phyloP scores from a whole-genome alignment of 2,113 vertebrate species.

The Cephalophus harveyi region DNA sequence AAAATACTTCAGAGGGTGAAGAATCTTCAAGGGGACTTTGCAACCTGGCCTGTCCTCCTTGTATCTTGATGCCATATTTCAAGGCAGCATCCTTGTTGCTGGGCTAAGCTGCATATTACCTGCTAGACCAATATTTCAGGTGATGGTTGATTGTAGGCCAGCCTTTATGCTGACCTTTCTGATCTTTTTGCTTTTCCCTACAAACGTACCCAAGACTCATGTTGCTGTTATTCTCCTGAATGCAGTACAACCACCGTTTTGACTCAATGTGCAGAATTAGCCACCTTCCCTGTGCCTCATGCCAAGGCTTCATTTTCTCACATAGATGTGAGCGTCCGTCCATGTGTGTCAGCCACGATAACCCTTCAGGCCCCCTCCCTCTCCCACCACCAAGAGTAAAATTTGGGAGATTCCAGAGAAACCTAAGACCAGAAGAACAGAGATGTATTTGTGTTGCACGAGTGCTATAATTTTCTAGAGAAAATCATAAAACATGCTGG shows the following conservation, averaged over 20 bases:
- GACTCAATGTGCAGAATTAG: not conserved
- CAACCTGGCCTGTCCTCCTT: not conserved
- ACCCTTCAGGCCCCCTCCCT: not conserved
- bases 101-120: not conserved
- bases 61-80: not conserved
- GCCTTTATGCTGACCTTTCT: not conserved
- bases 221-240: not conserved
- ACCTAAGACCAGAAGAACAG: not conserved
- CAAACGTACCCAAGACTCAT: not conserved
- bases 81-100: not conserved
- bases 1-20: constrained; percentile 42
- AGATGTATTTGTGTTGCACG: not conserved
- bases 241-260: not conserved
- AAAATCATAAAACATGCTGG: no score
- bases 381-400: fast-evolving
- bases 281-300: not conserved
- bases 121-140: not conserved
- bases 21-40: constrained; percentile 47
- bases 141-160: not conserved
- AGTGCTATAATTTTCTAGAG: not conserved
- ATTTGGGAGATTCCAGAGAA: not conserved
- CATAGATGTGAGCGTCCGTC: not conserved
- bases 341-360: fast-evolving
- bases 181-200: not conserved
- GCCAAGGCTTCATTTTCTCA: not conserved